Base-by-base conservation (phyloP, 2,113 vertebrate species). In the Accipiter virgatus region DNA sequence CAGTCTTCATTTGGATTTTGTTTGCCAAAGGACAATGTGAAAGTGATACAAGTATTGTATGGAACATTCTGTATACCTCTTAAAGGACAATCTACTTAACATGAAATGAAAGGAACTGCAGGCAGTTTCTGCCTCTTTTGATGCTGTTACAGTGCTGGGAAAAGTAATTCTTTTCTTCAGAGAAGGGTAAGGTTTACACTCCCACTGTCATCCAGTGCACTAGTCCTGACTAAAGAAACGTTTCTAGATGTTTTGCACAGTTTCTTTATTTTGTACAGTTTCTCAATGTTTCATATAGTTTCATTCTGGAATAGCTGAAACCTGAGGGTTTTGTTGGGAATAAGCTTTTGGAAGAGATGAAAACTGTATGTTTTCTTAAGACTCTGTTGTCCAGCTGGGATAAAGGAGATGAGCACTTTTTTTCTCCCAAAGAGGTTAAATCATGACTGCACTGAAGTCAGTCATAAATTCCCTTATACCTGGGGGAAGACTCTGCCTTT, bases 11-110 rank as follows among this genome's bases (percentile, higher is more conserved):
- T 93, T 32, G 95, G 97, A 45, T 98, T 98, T 88, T 97, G 38
- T 25, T 98, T 99, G 11, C 96, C 98, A 47, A 98, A 94, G 81
- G 98, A 98, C 3, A 97, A 98, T 16, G 91, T 96, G 47, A 97
- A 97, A 63, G 98, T 97, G 16, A 98, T 99, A 70, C 98, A 98
- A 95, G 93, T 96, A 13, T 65, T 98, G 22, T 98, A 97, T 3
- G 94, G 88, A 98, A 98, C 6, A 88, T 71, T 87, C 40, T 3
- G 18, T 58, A 36, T 43, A 20, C 5, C 53, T 65, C 47, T 87
- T 65, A 38, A 78, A 42, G 53, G 45, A 27, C 23, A n/a, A 45
- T n/a, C 25, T 81, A 36, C 27, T 74, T 31, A 63, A 38, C 16
- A 55, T 15, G 20, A 86, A 43, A 42, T 70, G 6, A 63, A 78